These are phyloP conservation scores for Microctonus aethiopoides DNA, from an alignment of 2,888 invertebrate genomes.

Conservation along the genomic window DNA sequence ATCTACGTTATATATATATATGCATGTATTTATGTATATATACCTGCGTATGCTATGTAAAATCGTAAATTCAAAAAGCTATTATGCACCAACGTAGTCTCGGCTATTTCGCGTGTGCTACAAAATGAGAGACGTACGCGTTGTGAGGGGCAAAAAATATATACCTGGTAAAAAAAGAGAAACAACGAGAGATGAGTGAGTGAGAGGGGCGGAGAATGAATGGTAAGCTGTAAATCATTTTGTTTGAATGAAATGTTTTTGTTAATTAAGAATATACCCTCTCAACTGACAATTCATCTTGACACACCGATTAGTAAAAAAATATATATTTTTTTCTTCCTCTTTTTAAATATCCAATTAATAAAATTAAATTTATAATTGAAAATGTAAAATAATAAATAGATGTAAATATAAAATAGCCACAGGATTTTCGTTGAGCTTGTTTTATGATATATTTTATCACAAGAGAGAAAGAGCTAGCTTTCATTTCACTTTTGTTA, in stretches of 20 bases:
- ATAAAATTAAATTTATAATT: no score
- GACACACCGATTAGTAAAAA: neutral
- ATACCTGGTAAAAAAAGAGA: conserved; percentile 29
- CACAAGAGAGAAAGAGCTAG: no score
- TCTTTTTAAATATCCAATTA: no score
- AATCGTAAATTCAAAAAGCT: conserved; percentile 45
- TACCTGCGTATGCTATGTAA: neutral
- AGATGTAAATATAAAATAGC: no score
- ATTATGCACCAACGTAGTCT: conserved; percentile 39
- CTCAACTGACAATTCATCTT: neutral
- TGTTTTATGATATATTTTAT: no score
- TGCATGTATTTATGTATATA: conserved; percentile 1
- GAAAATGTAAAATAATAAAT: no score
- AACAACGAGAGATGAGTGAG: neutral
- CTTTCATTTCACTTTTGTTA: no score
- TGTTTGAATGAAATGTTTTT: conserved; percentile 33
- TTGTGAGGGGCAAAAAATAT: neutral
- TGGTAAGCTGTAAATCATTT: conserved; percentile 39
- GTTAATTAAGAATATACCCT: conserved; percentile 6
- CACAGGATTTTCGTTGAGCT: no score
- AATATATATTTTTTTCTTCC: no score
- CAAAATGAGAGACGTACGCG: conserved; percentile 30
- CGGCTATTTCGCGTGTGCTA: conserved; percentile 34
- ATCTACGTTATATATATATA: neutral
- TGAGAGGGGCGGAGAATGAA: conserved; percentile 9